phyloP scores from a whole-genome alignment of 2,797 vertebrate genomes.

The Epinephelus malabaricus region DNA sequence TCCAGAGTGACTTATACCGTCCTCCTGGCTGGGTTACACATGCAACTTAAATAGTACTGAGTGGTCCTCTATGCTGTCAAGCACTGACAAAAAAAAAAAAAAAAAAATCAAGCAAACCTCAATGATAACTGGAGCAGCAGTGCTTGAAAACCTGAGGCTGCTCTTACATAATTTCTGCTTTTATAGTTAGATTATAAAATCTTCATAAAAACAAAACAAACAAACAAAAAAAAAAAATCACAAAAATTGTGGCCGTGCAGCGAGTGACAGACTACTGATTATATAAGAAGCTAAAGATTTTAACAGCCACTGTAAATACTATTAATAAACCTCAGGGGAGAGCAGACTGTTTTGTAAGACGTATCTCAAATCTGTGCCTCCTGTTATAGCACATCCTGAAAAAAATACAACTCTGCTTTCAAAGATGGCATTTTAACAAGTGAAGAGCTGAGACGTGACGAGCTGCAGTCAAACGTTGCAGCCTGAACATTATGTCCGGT shows the following conservation, averaged over 20 bases:
- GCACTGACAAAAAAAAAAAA: background rate
- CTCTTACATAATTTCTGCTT: conserved; percentile 42
- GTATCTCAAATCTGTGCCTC: background rate
- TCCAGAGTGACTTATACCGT: background rate
- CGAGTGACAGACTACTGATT: background rate
- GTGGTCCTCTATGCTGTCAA: conserved; percentile 3
- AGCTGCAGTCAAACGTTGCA: background rate
- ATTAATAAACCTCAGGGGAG: background rate
- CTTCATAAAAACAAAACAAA: background rate
- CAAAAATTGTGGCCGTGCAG: background rate
- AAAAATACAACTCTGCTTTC: background rate
- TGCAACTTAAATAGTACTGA: conserved; percentile 8
- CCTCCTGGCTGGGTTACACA: conserved; percentile 5
- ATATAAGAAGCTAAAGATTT: background rate
- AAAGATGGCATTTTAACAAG: background rate
- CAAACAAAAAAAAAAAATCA: background rate
- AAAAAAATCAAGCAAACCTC: background rate
- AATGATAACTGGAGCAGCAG: conserved; percentile 23
- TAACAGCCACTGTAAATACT: background rate
- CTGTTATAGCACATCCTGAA: background rate
- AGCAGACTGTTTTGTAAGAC: background rate
- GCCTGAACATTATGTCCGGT: background rate
- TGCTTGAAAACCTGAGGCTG: conserved; percentile 38
- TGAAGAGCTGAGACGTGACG: background rate
- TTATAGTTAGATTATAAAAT: conserved; percentile 20